Base-by-base conservation (phyloP, 2,797 vertebrate genomes). In the Furcifer pardalis region DNA sequence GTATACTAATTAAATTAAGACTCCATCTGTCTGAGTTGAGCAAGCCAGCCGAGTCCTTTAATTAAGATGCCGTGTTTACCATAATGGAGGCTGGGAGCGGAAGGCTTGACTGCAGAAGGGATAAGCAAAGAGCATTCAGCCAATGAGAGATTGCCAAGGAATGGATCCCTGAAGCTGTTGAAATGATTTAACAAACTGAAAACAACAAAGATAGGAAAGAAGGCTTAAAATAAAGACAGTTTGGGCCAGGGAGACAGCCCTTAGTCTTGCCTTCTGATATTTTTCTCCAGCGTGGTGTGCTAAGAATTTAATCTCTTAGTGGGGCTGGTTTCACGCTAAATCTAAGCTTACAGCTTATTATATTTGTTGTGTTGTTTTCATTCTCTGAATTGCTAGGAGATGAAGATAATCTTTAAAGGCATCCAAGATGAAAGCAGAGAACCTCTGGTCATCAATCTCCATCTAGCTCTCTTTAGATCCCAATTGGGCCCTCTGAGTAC, bases 1-100 rank as follows among this genome's bases (percentile, higher is more conserved):
- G 95, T 94, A 94, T 86, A 96, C 96, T 98, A 97, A 98, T 97
- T 97, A 97, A 98, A 98, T 98, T 97, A 98, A 96, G 95, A 90
- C 93, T 95, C 97, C 98, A 98, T 99, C 97, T 98, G 98, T 96
- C 97, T 95, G 97, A 93, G 84, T 95, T 92, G 95, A 96, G 95
- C 96, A 96, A 97, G 97, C 97, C 97, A 96, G 96, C 84, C 95
- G 95, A 97, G 97, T 96, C 96, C 97, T 97, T 97, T 97, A 97
- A 97, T 97, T 95, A 97, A 96, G 96, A 97, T 96, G 95, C 94
- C 96, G 93, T 97, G 97, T 97, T 97, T 96, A 90, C 96, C 96
- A 87, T 96, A 95, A 92, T 93, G 87, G 95, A 96, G 94, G 93
- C 95, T 95, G 91, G 89, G 92, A 89, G 89, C 89, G 84, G 83